These are phyloP conservation scores for Leptoclinus maculatus DNA, from an alignment of 2,797 vertebrate genomes.

Conservation along the genomic window DNA sequence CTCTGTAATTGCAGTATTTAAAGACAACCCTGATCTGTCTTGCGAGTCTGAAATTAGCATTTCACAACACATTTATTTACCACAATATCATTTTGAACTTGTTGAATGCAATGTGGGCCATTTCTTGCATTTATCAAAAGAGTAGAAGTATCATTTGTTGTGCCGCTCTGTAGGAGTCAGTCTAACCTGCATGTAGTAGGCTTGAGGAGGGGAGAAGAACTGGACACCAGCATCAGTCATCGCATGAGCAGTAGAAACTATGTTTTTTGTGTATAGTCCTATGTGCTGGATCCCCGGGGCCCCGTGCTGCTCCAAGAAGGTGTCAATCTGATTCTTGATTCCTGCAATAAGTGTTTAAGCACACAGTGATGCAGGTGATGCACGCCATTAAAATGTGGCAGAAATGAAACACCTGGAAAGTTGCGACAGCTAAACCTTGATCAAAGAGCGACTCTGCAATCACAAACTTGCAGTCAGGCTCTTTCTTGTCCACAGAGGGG, in stretches of 20 bases:
- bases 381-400: not conserved
- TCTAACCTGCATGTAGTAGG: conserved; percentile 89
- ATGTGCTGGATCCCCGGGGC: conserved; percentile 93
- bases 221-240: conserved; percentile 82
- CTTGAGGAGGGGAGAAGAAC: conserved; percentile 87
- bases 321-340: conserved; percentile 88
- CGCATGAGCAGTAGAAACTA: conserved; percentile 79
- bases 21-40: not conserved
- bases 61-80: not conserved
- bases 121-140: not conserved
- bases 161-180: not conserved
- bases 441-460: conserved; percentile 89
- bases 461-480: conserved; percentile 89
- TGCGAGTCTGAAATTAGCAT: not conserved
- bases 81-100: not conserved
- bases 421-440: conserved; percentile 60
- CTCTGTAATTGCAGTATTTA: not conserved
- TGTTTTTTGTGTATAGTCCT: conserved; percentile 88
- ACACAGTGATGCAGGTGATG: not conserved
- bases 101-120: not conserved
- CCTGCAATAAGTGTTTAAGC: conserved; percentile 43
- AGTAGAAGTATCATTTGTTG: not conserved
- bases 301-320: conserved; percentile 88
- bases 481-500: conserved; percentile 63
- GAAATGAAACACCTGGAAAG: not conserved